Conservation (phyloP, 2,797 vertebrate genomes). For the Yasuhikotakia modesta region DNA sequence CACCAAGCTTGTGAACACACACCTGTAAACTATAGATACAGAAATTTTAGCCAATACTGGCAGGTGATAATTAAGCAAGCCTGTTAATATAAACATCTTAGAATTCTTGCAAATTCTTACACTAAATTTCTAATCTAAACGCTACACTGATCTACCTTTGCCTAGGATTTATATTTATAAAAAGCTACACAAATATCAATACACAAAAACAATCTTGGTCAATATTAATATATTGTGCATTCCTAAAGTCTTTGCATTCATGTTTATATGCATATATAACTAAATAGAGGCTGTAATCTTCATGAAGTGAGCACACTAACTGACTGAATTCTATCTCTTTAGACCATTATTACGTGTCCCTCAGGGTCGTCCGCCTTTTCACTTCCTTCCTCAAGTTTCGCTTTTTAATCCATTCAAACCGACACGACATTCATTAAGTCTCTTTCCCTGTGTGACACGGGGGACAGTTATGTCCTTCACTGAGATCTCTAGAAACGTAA, state of each 20-base stretch:
- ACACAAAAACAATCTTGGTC: not conserved
- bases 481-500: slow-evolving; percentile 36
- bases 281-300: slow-evolving; percentile 71
- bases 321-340: slow-evolving; percentile 65
- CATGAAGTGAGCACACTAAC: slow-evolving; percentile 70
- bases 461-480: slow-evolving; percentile 33
- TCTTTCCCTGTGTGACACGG: slow-evolving; percentile 18
- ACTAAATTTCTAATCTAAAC: too few species aligned
- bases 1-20: not conserved
- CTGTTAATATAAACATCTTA: too few species aligned
- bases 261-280: slow-evolving; percentile 51
- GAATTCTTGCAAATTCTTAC: too few species aligned
- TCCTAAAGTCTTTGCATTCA: slow-evolving; percentile 25
- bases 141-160: too few species aligned
- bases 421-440: slow-evolving; percentile 23
- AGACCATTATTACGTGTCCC: slow-evolving; percentile 62
- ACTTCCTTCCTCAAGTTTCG: slow-evolving; percentile 23
- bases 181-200: too few species aligned
- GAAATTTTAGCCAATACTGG: too few species aligned
- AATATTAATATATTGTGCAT: not conserved
- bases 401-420: slow-evolving; percentile 28
- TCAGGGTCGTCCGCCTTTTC: slow-evolving; percentile 39
- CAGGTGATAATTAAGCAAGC: too few species aligned
- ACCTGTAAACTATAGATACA: not conserved
- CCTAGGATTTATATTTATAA: too few species aligned